Evolutionary conservation across 2,113 vertebrate species (phyloP), one percentile per base, ranked within the genome.

Genomic region (Lethenteron camtschaticum): DNA sequence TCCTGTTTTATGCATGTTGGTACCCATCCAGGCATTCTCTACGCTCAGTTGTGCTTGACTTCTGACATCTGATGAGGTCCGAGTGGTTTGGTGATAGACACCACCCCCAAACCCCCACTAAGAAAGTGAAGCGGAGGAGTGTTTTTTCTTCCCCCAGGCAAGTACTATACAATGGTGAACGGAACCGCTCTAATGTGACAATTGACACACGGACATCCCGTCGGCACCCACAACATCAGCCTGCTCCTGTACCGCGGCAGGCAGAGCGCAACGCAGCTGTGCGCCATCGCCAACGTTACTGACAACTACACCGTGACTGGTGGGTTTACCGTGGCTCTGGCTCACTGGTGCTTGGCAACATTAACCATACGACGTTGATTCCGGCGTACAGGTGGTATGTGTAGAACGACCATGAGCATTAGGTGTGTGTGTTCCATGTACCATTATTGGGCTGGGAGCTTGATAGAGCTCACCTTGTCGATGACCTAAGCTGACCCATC

Each of bases 191-290:
- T 10, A 79, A 72, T 57, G 81, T 95, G 71, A 83, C 82, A 66
- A 80, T 94, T 20, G 78, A 77, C 14, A 95, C 90, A 81, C 76
- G 8, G 81, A 81, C 2, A 70, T 84, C 2, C 79, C 1, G 78
- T 86, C 69, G 90, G 90, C 74, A 86, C 89, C 75, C 86, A 94
- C 75, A 81, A 74, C 77, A 94, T 96, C 90, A 85, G 89, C 74
- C 81, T 92, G 1, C 83, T 88, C 2, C 83, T 95, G 74, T 95
- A 91, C 74, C 89, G 92, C 77, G 84, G 76, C 77, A 83, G 76
- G 69, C 83, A 88, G 1, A 85, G 86, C 3, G 75, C 75, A 71
- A 76, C 82, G 77, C 88, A 80, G 79, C 90, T 94, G 18, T 77
- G 92, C 69, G 88, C 89, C 24, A 82, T 96, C 0, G 88, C 86